A percentile compares a stretch with the other conserved stretches of the same genome.
Evolutionary conservation across 2,888 invertebrate genomes (phyloP).

Genomic region (Aspidiotus destructor): DNA sequence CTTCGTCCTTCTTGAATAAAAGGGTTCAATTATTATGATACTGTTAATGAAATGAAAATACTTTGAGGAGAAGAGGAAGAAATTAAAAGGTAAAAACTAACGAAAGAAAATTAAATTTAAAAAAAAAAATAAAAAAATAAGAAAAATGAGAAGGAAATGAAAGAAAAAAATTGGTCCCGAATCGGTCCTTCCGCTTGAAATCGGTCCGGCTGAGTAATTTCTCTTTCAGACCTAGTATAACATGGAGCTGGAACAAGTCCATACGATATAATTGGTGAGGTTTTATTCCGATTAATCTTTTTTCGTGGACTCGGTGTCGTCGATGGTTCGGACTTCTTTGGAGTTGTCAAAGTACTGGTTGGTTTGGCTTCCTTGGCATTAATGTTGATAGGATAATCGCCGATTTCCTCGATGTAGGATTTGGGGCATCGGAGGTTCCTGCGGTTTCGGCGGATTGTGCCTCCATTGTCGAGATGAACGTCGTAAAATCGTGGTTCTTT

Average conservation of each 20-base stretch:
- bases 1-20: too few relatives aligned
- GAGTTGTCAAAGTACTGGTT: background rate
- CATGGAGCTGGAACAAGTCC: background rate
- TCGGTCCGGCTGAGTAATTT: background rate
- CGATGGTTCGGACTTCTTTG: background rate
- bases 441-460: background rate
- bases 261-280: background rate
- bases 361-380: too few relatives aligned
- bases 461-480: background rate
- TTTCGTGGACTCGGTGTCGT: background rate
- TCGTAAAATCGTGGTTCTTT: slow-evolving; percentile 5
- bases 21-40: too few relatives aligned
- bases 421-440: background rate
- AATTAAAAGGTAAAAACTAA: too few relatives aligned
- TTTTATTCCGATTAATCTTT: background rate
- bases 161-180: too few relatives aligned
- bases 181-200: background rate
- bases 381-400: background rate
- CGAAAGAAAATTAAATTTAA: too few relatives aligned
- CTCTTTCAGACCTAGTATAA: background rate
- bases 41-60: too few relatives aligned
- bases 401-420: background rate
- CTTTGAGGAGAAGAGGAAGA: too few relatives aligned
- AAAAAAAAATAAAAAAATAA: too few relatives aligned
- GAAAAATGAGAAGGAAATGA: too few relatives aligned